These are phyloP conservation scores for Morelia viridis DNA, from an alignment of 2,797 vertebrate genomes.

Conservation along the genomic window DNA sequence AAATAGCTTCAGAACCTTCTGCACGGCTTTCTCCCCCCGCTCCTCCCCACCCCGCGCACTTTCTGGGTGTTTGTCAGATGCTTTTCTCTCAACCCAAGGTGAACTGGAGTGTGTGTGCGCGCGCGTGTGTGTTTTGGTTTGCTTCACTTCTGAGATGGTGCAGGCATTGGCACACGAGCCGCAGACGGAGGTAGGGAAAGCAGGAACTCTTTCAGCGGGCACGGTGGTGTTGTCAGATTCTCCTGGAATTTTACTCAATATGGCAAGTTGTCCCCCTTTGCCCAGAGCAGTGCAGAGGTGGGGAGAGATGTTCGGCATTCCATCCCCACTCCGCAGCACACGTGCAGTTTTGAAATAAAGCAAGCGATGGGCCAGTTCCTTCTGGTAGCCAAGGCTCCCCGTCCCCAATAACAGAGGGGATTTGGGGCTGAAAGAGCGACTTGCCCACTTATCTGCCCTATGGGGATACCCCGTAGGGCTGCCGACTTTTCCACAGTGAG, in stretches of 20 bases:
- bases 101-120: slow-evolving; percentile 56
- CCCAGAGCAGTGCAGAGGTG: slow-evolving; percentile 51
- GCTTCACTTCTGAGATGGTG: slow-evolving; percentile 94
- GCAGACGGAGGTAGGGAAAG: slow-evolving; percentile 57
- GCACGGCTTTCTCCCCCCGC: not conserved
- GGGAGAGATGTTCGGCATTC: slow-evolving; percentile 63
- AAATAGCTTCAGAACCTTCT: slow-evolving; percentile 70
- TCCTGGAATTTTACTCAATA: slow-evolving; percentile 97
- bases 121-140: slow-evolving; percentile 68
- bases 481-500: too few species aligned
- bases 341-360: slow-evolving; percentile 24
- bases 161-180: slow-evolving; percentile 90
- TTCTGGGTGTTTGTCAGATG: slow-evolving; percentile 72
- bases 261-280: slow-evolving; percentile 92
- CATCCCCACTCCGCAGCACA: slow-evolving; percentile 37
- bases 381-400: not conserved
- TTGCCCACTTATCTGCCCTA: not conserved
- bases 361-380: not conserved
- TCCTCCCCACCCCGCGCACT: not conserved
- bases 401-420: not conserved
- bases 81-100: slow-evolving; percentile 77
- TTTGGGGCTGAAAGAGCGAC: too few species aligned
- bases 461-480: not conserved
- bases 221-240: slow-evolving; percentile 81
- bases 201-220: slow-evolving; percentile 64